Conservation (phyloP, 2,113 vertebrate species). For the Hyperoodon ampullatus region DNA sequence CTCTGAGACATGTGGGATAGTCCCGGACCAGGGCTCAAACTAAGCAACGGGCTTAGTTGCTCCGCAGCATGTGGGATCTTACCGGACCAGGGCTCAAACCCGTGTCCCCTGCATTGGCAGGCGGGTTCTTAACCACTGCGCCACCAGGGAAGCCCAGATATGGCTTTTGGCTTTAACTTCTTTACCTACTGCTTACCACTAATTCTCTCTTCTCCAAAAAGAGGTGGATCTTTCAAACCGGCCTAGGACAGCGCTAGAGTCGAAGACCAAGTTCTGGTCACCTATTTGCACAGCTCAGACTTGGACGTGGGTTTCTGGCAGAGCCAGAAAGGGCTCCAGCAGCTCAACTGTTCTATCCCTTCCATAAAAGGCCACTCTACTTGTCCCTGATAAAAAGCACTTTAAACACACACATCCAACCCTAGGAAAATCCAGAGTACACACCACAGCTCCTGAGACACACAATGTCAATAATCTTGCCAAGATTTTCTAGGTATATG, state of each 20-base stretch:
- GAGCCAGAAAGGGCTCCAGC: conserved; percentile 30
- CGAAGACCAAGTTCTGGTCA: neutral
- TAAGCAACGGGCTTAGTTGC: no score
- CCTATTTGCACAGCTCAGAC: neutral
- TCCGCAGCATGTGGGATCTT: no score
- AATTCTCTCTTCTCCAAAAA: neutral
- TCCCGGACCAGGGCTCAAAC: no score
- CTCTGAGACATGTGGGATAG: no score
- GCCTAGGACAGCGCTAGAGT: neutral
- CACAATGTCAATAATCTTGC: neutral
- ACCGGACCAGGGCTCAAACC: no score
- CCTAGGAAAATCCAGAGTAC: neutral
- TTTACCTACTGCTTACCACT: neutral
- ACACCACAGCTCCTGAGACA: neutral
- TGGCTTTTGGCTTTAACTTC: neutral
- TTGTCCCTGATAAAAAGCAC: conserved; percentile 21
- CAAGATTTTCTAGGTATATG: neutral
- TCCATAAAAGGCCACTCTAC: conserved; percentile 49
- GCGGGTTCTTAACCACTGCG: no score
- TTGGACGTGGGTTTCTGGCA: neutral
- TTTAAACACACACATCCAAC: conserved; percentile 11
- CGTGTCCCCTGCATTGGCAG: no score
- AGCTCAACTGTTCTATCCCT: neutral
- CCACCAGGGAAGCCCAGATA: neutral
- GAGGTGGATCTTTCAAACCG: neutral